Base-by-base conservation (phyloP, 2,797 vertebrate species). In the Falco columbarius region DNA sequence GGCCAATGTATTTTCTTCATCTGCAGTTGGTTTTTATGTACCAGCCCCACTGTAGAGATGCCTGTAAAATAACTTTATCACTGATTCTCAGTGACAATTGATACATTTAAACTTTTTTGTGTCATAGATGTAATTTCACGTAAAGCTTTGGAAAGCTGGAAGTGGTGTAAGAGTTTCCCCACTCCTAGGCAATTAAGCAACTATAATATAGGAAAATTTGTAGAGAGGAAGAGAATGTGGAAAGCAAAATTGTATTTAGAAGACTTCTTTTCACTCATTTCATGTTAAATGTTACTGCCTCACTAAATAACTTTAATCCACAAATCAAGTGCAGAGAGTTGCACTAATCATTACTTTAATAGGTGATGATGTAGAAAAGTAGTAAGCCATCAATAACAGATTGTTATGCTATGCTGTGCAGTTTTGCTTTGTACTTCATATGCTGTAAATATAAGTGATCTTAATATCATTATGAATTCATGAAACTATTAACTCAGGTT, bases 351-450 rank as follows among this genome's bases (percentile, higher is more conserved):
- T 72, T 75, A 46, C 59, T 88, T 75, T n/a, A 74, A 61, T 36
- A 91, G 77, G 56, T 52, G 84, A 68, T 58, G 29, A 49, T 86
- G 79, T 83, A 77, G 90, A 51, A 89, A 55, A 73, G 72, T 55
- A 83, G 86, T 95, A 85, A 91, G 36, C 85, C 58, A 88, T 68
- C 61, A 88, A 14, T 93, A 81, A 83, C 44, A 55, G 58, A 58
- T 54, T 34, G 46, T 81, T 86, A 23, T 4, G 2, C 65, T 58
- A 4, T 0, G 0, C 44, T 58, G 66, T 66, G 34, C 72, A 42
- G 47, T 9, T 68, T 51, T 84, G 55, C 80, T 85, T 74, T 71
- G 4, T 74, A 13, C 21, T 73, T 66, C 34, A 26, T 32, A 13
- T 18, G 3, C 46, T 90, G 49, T 52, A 56, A 83, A 67, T 49